Evolutionary conservation across 2,888 invertebrate genomes (phyloP), one percentile per base, ranked within the genome.

Genomic region (Panorpa germanica): DNA sequence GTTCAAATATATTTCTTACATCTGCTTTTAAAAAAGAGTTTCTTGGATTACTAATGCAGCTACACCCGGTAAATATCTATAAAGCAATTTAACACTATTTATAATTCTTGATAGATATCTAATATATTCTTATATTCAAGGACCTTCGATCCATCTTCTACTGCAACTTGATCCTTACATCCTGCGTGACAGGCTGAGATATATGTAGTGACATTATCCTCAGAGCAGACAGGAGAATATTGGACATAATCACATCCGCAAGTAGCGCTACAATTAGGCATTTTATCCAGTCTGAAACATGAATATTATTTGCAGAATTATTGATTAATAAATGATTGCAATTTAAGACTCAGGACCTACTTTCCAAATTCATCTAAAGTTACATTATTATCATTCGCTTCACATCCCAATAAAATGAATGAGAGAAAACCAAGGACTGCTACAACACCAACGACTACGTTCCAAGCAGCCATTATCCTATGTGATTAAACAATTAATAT

Each of bases 111-210:
- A n/a, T n/a, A n/a, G n/a, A n/a, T n/a, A n/a, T n/a, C n/a, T 29
- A n/a, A 29, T 8, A 34, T 29, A 9, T 34, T 17, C 13, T 21
- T 27, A 15, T 10, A 13, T 16, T 11, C 34, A 37, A 43, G 46
- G 37, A 55, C 44, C 41, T 50, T 50, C 8, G 47, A 46, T 17
- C 52, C 52, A 38, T 56, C 53, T 18, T 44, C 35, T 17, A 41
- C 39, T 10, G 34, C 37, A 21, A 43, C 40, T 35, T 48, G 45
- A 10, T 43, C 43, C 24, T 45, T 53, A 43, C 73, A 75, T 4
- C 76, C 75, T 15, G 74, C 75, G 43, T 72, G 70, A 46, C 76
- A 75, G 5, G 74, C 69, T 1, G 72, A 72, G 41, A 72, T 73
- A 46, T 61, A 74, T 2, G 67, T 65, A 20, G 59, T 53, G 23